Conservation (phyloP, 2,113 vertebrate genomes). For the Pseudolaguvia tuberculata region DNA sequence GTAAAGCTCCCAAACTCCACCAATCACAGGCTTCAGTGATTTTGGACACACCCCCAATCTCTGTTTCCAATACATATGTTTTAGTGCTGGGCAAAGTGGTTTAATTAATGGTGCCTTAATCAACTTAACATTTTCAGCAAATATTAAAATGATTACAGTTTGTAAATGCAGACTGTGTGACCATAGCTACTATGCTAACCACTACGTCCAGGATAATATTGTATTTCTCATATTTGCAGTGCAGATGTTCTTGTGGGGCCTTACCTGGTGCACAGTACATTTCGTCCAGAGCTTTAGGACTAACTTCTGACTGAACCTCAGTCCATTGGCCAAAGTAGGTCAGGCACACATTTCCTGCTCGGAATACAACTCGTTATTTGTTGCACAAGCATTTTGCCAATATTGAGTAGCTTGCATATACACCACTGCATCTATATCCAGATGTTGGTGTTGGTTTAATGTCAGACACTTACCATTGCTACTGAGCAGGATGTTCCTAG, state of each 20-base stretch:
- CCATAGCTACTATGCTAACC: too few species aligned
- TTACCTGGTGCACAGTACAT: conserved; percentile 95
- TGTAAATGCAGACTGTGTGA: too few species aligned
- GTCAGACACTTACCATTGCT: conserved; percentile 70
- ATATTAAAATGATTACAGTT: neutral
- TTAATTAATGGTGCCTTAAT: too few species aligned
- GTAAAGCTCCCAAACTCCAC: conserved; percentile 92
- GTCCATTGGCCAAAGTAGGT: conserved; percentile 97
- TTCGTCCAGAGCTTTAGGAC: conserved; percentile 74
- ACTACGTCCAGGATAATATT: too few species aligned
- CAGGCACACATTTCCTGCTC: conserved; percentile 82
- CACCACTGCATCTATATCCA: neutral
- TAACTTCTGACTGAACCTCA: conserved; percentile 82
- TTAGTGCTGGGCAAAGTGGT: neutral
- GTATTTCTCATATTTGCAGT: too few species aligned
- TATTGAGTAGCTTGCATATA: neutral
- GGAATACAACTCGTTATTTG: conserved; percentile 30
- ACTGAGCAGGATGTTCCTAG: conserved; percentile 89
- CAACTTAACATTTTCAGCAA: neutral
- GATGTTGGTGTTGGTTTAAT: neutral
- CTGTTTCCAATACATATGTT: conserved; percentile 58
- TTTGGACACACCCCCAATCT: conserved; percentile 82
- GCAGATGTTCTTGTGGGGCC: neutral
- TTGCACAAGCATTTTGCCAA: neutral
- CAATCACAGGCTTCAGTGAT: conserved; percentile 89